Base-by-base conservation (phyloP, 2,888 invertebrate species). In the Spilosoma lubricipeda region DNA sequence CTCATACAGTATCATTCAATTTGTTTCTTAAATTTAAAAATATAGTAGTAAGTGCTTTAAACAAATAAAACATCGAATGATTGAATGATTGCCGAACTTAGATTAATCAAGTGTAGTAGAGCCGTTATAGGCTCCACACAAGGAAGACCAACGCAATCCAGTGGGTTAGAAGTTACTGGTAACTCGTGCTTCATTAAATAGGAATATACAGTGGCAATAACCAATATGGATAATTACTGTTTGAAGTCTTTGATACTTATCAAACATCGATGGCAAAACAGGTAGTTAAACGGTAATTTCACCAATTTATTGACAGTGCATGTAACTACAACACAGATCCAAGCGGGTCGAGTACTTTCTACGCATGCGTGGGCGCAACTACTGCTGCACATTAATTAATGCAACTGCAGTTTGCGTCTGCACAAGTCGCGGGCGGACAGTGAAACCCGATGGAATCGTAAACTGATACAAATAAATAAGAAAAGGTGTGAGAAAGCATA, bases 311-410 rank as follows among this genome's bases (percentile, higher is more conserved):
- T 81, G 81, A 83, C 75, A 73, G 78, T 63, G 69, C 71, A 70
- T 74, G 73, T 81, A 75, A 78, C 86, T 77, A 67, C 82, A 74
- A 82, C 78, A 85, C 77, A 83, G 80, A 80, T 84, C 82, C 80
- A 82, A 82, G 82, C 82, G 76, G 80, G 77, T 79, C 78, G 81
- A 79, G 88, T 85, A 90, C 92, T 85, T 85, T 85, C 85, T 85
- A 84, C 77, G 80, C 80, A 90, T 91, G 93, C 92, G 93, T 93
- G 90, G 93, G 93, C 88, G 91, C 86, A 85, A 87, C 89, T 85
- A 87, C 88, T 87, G 86, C 86, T 84, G 85, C 76, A 86, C 89
- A 89, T 89, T 93, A 92, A 93, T 93, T 93, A 93, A 91, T 90
- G 89, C 91, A 89, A 90, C 87, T 73, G 76, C 76, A 71, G 52